Evolutionary conservation across 2,113 vertebrate species (phyloP).

Genomic region (Petrocephalus zakoni): DNA sequence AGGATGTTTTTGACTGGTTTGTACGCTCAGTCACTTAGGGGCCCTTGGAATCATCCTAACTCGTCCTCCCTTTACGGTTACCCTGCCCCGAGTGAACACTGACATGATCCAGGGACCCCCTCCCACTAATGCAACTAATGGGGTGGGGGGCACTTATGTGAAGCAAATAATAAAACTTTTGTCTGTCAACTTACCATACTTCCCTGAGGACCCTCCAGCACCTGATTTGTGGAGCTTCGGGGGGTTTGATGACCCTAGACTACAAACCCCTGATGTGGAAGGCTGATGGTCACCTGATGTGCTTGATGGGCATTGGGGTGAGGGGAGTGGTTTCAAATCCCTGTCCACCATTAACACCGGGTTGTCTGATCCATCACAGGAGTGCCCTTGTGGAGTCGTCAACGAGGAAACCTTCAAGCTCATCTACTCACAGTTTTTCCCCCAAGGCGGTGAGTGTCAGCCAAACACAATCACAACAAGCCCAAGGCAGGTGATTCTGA

Average conservation of each 20-base stretch:
- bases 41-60: too few relatives aligned
- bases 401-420: constrained; percentile 91
- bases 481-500: background rate
- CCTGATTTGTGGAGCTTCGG: too few relatives aligned
- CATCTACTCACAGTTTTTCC: constrained; percentile 94
- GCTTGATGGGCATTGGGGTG: background rate
- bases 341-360: background rate
- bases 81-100: background rate
- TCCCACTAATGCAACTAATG: background rate
- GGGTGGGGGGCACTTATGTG: background rate
- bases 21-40: too few relatives aligned
- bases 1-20: too few relatives aligned
- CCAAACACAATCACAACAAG: background rate
- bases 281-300: background rate
- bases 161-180: background rate
- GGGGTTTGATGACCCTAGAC: too few relatives aligned
- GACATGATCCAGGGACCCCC: background rate
- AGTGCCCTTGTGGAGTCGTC: constrained; percentile 87
- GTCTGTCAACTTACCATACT: background rate
- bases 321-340: background rate
- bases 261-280: background rate
- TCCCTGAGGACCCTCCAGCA: background rate
- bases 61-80: background rate
- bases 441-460: constrained; percentile 75
- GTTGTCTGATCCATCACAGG: constrained; percentile 55